Conservation (phyloP, 2,113 vertebrate species). For the Heteronetta atricapilla region DNA sequence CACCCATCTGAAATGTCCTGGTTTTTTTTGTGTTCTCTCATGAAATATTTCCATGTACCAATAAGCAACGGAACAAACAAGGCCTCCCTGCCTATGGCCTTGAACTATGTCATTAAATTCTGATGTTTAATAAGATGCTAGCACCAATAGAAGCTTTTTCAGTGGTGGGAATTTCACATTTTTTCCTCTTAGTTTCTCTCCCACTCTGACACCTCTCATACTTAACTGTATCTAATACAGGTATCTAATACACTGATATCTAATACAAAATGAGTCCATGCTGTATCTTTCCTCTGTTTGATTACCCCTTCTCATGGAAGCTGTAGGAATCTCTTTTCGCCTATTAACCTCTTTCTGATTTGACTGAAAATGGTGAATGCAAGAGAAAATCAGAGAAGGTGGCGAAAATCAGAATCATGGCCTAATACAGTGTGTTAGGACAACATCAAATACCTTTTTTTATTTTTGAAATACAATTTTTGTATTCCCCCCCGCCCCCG, state of each 20-base stretch:
- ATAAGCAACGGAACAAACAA: neutral
- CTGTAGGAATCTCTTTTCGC: neutral
- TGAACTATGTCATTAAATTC: neutral
- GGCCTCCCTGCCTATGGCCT: neutral
- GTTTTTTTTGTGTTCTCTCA: neutral
- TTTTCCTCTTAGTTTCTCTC: neutral
- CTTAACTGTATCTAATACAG: neutral
- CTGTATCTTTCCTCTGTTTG: neutral
- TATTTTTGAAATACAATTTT: neutral
- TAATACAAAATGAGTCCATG: neutral
- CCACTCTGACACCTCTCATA: neutral
- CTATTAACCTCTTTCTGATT: neutral
- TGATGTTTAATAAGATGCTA: neutral
- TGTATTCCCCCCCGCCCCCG: neutral
- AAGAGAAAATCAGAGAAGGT: neutral
- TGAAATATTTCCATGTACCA: neutral
- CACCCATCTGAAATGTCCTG: neutral
- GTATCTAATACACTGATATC: neutral
- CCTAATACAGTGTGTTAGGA: neutral
- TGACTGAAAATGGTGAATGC: neutral
- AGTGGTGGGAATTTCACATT: neutral
- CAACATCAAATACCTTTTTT: accelerated
- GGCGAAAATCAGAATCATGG: neutral
- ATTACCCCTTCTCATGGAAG: neutral
- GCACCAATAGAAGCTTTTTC: neutral